phyloP scores from a whole-genome alignment of 2,888 invertebrate genomes.

The Bhutanitis thaidina region DNA sequence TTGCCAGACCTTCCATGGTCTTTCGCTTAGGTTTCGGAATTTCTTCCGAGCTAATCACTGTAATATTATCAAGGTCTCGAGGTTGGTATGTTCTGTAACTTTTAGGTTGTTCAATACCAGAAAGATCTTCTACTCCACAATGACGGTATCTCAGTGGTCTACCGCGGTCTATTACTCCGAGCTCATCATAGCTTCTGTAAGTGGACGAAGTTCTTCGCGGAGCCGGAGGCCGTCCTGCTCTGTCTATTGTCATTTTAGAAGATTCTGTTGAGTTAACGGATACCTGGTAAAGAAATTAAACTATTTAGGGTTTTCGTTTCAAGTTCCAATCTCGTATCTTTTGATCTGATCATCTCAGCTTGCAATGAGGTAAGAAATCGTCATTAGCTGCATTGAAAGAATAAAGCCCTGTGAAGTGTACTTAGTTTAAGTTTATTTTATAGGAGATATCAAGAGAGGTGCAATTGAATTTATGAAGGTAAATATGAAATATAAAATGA shows the following conservation, averaged over 20 bases:
- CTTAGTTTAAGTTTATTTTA: background rate
- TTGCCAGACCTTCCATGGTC: conserved; percentile 67
- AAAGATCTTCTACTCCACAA: conserved; percentile 65
- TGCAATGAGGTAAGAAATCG: conserved; percentile 34
- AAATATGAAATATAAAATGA: background rate
- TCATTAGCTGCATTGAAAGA: too few species aligned
- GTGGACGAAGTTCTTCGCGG: conserved; percentile 66
- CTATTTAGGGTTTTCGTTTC: conserved; percentile 37
- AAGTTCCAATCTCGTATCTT: conserved; percentile 16
- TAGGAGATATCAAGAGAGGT: background rate
- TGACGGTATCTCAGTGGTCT: conserved; percentile 62
- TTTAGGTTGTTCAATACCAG: conserved; percentile 54
- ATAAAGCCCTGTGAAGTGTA: too few species aligned
- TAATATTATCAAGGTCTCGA: conserved; percentile 65
- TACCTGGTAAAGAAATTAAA: conserved; percentile 61
- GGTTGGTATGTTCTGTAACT: conserved; percentile 48
- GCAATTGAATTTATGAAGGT: conserved; percentile 8
- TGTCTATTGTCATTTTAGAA: conserved; percentile 67
- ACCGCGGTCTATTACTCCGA: conserved; percentile 59
- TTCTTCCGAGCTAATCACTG: conserved; percentile 71
- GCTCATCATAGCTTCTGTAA: conserved; percentile 73
- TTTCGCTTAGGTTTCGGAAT: conserved; percentile 58
- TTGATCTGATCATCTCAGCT: conserved; percentile 44
- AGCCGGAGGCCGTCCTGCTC: conserved; percentile 64
- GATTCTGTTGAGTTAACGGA: conserved; percentile 34